Percentiles rank a stretch among this genome's conserved stretches.
phyloP scores from a whole-genome alignment of 2,797 vertebrate species.

The Alauda arvensis region DNA sequence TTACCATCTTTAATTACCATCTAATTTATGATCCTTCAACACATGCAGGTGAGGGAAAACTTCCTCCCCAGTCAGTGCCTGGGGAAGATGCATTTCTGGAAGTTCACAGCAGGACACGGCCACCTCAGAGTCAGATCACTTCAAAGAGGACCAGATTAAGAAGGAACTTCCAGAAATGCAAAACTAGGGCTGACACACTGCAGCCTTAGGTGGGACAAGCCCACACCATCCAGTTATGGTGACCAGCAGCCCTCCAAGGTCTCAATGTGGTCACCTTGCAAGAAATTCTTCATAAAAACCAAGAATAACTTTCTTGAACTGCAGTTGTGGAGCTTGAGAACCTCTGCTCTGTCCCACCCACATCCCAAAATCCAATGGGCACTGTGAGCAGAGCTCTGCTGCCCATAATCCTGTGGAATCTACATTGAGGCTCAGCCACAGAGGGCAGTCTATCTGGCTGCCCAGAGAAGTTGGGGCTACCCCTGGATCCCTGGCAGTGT shows the following conservation, averaged over 20 bases:
- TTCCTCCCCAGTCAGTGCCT: not conserved
- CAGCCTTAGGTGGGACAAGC: not conserved
- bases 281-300: not conserved
- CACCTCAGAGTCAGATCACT: not conserved
- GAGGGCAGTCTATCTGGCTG: not conserved
- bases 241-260: not conserved
- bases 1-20: not conserved
- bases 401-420: not conserved
- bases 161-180: constrained; percentile 51
- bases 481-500: not conserved
- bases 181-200: not conserved
- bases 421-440: not conserved
- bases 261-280: not conserved
- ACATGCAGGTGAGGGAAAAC: not conserved
- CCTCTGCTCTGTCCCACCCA: not conserved
- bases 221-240: not conserved
- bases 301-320: not conserved
- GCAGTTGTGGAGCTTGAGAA: not conserved
- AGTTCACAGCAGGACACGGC: not conserved
- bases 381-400: not conserved
- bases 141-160: not conserved
- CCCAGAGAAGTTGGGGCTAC: not conserved
- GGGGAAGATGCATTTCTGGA: constrained; percentile 22
- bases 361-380: not conserved
- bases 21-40: not conserved